Base-by-base conservation (phyloP, 2,888 invertebrate genomes). In the Halocaridina rubra region DNA sequence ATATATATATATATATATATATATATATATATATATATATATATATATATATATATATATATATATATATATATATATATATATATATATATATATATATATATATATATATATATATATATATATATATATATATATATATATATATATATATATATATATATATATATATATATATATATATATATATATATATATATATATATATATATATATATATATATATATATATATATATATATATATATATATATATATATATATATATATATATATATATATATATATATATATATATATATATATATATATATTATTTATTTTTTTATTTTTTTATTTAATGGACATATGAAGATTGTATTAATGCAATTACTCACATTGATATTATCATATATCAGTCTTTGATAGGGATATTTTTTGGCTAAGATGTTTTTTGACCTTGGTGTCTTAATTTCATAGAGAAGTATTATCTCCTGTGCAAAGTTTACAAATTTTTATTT, bases 31-130 rank as follows among this genome's bases (percentile, higher is more conserved):
- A n/a, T n/a, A n/a, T 61, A 61, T 19, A 61, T 10, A 19, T 10
- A n/a, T 10, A 5, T 8, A n/a, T 8, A 61, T n/a, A 94, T 93
- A 95, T 95, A 92, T 92, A 92, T 92, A 87, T 84, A 72, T 39
- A 24, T 22, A 46, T 32, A 67, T 22, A 22, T 24, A 71, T 77
- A 61, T 57, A 33, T 84, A 30, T 13, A 57, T 24, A 53, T 53
- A 19, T 30, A 79, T 61, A 61, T 61, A n/a, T 24, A 19, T 61
- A 24, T 19, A 72, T 72, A 30, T 29, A 27, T 30, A 72, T 30
- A 30, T 72, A 72, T 72, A 30, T 72, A 72, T 30, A 30, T 30
- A 16, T 30, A 72, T 72, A 27, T 78, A 67, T 78, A 67, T 78
- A 78, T 78, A 78, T 78, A 78, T 78, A 78, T 78, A 67, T 78